These are phyloP conservation scores for Zele albiditarsus DNA, from an alignment of 2,888 invertebrate species.

Conservation along the genomic window DNA sequence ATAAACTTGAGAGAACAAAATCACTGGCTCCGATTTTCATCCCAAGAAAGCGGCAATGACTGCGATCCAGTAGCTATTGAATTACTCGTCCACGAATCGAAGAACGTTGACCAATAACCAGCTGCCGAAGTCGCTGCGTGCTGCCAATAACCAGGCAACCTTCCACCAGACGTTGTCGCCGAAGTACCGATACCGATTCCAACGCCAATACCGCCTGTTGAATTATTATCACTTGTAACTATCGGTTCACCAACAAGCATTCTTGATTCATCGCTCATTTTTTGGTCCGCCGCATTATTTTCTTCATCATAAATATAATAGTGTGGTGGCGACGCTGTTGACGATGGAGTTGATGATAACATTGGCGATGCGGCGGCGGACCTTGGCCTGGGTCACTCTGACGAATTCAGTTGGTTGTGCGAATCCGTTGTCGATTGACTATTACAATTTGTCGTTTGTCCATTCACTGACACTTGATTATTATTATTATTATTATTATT, in stretches of 20 bases:
- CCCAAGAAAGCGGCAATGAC: constrained; percentile 63
- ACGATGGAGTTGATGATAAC: constrained; percentile 69
- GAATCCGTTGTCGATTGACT: constrained; percentile 42
- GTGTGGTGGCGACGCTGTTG: constrained; percentile 68
- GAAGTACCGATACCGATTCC: constrained; percentile 57
- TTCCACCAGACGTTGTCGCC: constrained; percentile 53
- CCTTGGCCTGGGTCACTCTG: constrained; percentile 71
- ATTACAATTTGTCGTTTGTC: constrained; percentile 37
- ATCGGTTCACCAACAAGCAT: constrained; percentile 42
- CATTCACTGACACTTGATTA: constrained; percentile 43
- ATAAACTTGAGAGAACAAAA: neutral
- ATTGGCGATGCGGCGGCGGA: constrained; percentile 69
- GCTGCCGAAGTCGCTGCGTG: constrained; percentile 66
- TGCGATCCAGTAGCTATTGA: constrained; percentile 65
- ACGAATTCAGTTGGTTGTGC: constrained; percentile 56
- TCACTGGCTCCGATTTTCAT: constrained; percentile 63
- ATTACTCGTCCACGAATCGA: constrained; percentile 69
- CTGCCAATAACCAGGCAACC: constrained; percentile 70
- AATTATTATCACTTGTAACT: constrained; percentile 33
- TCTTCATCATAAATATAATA: constrained; percentile 70
- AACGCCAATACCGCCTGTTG: constrained; percentile 54
- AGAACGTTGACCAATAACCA: constrained; percentile 69
- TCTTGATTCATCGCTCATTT: constrained; percentile 53
- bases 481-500: constrained; percentile 39
- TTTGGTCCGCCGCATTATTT: constrained; percentile 67